Base-by-base conservation (phyloP, 2,113 vertebrate genomes). In the Anseranas semipalmata region DNA sequence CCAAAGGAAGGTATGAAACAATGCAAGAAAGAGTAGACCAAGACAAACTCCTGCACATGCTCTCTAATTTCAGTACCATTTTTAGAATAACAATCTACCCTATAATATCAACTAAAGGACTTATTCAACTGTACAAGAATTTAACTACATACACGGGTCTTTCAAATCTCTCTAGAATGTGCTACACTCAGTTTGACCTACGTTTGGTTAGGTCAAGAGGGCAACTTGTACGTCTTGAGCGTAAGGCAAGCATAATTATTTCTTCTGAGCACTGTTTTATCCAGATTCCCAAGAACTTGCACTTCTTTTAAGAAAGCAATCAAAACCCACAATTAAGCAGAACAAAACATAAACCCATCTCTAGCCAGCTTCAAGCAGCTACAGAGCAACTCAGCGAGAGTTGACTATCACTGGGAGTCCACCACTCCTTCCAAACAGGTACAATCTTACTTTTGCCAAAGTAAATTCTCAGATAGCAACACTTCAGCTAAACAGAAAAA, bases 401-500 rank as follows among this genome's bases (percentile, higher is more conserved):
- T 7, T 24, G 30, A 37, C 62, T 93, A 2, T 17, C 92, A 35
- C 58, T 45, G n/a, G 77, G 84, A 95, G 78, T 46, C 66, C 84
- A 81, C 52, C 74, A 76, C 33, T 65, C 66, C 35, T 74, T 85
- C 75, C 87, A 78, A 7, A 72, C 77, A 95, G 66, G 81, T 91
- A 78, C 74, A 45, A 2, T n/a, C 70, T 45, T 92, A 53, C 62
- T 87, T 27, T 84, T 85, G 89, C 78, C 91, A 96, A 93, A 87
- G 77, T 59, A 70, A 73, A 63, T 32, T 87, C 74, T 66, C 21
- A 0, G 32, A 50, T 46, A 87, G 71, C 62, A 87, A 85, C 91
- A 85, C 81, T 76, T 85, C 59, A 89, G 73, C 41, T 93, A 85
- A 96, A 83, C 60, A 86, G 84, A 35, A 93, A 70, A 93, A 79